A percentile compares a stretch with the other conserved stretches of the same genome.
Conservation (phyloP, 2,888 invertebrate genomes). For the Eupithecia dodoneata region DNA sequence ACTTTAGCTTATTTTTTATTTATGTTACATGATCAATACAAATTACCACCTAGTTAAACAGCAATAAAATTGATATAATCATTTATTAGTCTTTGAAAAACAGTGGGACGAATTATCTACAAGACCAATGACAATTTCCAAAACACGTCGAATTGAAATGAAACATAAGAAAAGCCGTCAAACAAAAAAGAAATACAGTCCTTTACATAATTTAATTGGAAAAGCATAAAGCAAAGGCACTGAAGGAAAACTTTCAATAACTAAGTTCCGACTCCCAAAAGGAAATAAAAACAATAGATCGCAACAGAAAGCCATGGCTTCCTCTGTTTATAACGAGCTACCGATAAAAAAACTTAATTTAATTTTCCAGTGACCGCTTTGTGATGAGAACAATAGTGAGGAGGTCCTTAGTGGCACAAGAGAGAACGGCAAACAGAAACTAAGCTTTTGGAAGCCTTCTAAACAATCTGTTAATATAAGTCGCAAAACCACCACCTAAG, state of each 20-base stretch:
- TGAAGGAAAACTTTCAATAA: slow-evolving; percentile 8
- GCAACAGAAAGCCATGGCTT: slow-evolving; percentile 15
- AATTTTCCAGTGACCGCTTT: slow-evolving; percentile 37
- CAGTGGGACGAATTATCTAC: neutral
- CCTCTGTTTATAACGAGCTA: slow-evolving; percentile 31
- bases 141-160: neutral
- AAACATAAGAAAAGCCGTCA: neutral
- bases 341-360: slow-evolving; percentile 34
- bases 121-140: too few species aligned
- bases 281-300: slow-evolving; percentile 11
- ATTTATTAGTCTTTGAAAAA: neutral
- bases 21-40: too few species aligned
- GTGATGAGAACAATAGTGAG: slow-evolving; percentile 34
- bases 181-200: neutral
- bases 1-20: too few species aligned
- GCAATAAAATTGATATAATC: too few species aligned
- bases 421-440: neutral
- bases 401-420: neutral
- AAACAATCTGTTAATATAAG: neutral
- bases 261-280: slow-evolving; percentile 8
- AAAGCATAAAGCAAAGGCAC: slow-evolving; percentile 6
- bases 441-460: neutral
- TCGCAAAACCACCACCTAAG: neutral
- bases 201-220: neutral
- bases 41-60: too few species aligned